phyloP scores from a whole-genome alignment of 2,797 vertebrate species.

The Micrastur ruficollis region DNA sequence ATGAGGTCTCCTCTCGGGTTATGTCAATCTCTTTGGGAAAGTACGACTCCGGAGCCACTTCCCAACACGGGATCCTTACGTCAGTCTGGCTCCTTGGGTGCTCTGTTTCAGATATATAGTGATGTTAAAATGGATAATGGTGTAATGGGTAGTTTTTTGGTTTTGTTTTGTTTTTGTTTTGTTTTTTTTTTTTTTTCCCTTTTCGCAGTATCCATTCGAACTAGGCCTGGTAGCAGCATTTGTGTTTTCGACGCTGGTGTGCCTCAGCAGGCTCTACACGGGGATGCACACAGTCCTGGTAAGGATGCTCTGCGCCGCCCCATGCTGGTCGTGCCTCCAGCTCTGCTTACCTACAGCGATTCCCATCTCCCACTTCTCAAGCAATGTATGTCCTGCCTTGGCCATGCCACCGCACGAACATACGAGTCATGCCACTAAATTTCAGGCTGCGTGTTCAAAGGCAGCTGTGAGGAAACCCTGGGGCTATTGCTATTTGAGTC shows the following conservation, averaged over 20 bases:
- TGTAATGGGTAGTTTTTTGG: not conserved
- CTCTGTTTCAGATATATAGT: not conserved
- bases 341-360: not conserved
- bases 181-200: not conserved
- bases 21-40: not conserved
- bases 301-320: conserved; percentile 47
- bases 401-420: accelerated
- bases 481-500: not conserved
- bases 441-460: not conserved
- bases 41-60: not conserved
- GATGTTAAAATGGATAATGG: not conserved
- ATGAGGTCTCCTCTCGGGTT: not conserved
- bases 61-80: accelerated
- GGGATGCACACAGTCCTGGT: conserved; percentile 98
- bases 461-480: not conserved
- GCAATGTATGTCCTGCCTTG: accelerated
- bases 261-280: conserved; percentile 92
- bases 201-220: conserved; percentile 85
- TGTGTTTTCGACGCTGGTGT: conserved; percentile 85
- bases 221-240: conserved; percentile 82
- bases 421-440: accelerated
- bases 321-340: not conserved
- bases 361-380: not conserved
- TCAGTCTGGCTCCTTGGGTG: not conserved
- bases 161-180: not conserved